Evolutionary conservation across 2,113 vertebrate species (phyloP), one percentile per base, ranked within the genome.

Genomic region (Hippopotamus amphibius): DNA sequence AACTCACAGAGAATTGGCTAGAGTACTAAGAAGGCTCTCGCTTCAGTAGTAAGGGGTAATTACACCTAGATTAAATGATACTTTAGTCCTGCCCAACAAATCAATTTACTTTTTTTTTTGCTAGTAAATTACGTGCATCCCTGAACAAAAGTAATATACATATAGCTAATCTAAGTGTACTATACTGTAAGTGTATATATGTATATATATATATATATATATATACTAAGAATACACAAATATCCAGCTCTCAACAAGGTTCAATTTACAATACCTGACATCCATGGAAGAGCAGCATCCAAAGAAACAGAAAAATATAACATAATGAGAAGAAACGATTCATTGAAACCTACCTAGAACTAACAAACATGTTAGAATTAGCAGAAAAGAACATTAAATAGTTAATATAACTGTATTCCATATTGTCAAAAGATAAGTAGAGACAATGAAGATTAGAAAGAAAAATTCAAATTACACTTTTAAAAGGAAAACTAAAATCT

Each of bases 11-110:
- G 22, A 68, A 68, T 37, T 92, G 13, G 16, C 7, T 28, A 43
- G 24, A 72, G 21, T 50, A 55, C 33, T 69, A 30, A 72, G 5
- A 90, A 89, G 8, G 2, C 30, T 15, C 85, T 90, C 76, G 24
- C n/a, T 30, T 90, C 57, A 63, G 3, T 50, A 48, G 6, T 74
- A 6, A 77, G 28, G 1, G 63, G 1, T 80, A 77, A 81, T 85
- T 80, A 92, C 43, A 80, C 33, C 66, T 81, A 88, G 13, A 71
- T 92, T 92, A 88, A 80, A 65, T 87, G 7, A 63, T 71, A 14
- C 28, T 59, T 37, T 85, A 1, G 5, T 77, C 7, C 41, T 86
- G 22, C 3, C 41, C 66, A 84, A 66, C 2, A 88, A 77, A 24
- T 93, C 33, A 66, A 53, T 17, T n/a, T 86, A n/a, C 61, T 11